A percentile compares a stretch with the other conserved stretches of the same genome.
Conservation (phyloP, 2,113 vertebrate genomes). For the Chionomys nivalis region DNA sequence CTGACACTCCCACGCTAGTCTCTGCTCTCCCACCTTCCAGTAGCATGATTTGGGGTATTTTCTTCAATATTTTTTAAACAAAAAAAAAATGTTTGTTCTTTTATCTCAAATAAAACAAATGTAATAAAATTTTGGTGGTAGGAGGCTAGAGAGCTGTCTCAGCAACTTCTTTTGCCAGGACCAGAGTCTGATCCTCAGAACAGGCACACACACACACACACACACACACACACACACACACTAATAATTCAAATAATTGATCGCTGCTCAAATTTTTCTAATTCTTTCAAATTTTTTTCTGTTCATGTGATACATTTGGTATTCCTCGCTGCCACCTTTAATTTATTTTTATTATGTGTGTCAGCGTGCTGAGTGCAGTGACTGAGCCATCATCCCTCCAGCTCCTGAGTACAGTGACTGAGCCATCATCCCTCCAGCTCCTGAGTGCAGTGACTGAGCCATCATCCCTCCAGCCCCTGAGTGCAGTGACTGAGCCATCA, state of each 20-base stretch:
- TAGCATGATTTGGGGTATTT: not conserved
- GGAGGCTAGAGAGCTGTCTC: not conserved
- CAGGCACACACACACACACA: not conserved
- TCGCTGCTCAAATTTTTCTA: not conserved
- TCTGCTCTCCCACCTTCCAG: not conserved
- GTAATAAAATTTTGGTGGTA: not conserved
- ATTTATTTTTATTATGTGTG: too few species aligned
- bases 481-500: too few species aligned
- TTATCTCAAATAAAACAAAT: not conserved
- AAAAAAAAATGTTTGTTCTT: not conserved
- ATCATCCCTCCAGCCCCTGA: too few species aligned
- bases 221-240: not conserved
- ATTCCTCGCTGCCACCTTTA: not conserved
- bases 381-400: too few species aligned
- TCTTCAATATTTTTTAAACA: not conserved
- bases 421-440: too few species aligned
- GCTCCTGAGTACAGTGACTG: too few species aligned
- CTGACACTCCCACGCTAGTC: not conserved
- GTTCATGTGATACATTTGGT: not conserved
- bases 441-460: too few species aligned
- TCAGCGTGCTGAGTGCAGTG: too few species aligned
- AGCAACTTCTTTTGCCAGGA: not conserved
- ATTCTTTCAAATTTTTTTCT: not conserved
- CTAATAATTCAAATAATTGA: not conserved
- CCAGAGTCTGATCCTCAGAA: not conserved